phyloP scores from a whole-genome alignment of 2,797 vertebrate species.

The Eupleurogrammus muticus region DNA sequence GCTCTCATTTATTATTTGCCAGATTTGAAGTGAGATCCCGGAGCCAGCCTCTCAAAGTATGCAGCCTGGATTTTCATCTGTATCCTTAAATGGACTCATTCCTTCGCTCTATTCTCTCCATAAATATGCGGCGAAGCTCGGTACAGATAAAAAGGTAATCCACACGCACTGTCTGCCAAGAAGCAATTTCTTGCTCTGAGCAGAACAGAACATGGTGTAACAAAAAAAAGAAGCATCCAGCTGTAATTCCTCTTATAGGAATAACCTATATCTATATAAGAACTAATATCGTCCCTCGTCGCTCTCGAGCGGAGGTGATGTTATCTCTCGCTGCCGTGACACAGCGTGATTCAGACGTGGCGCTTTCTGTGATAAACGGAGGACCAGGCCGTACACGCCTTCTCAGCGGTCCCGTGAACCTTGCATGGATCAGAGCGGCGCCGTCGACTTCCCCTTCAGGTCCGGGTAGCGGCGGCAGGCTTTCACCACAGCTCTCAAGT shows the following conservation, averaged over 20 bases:
- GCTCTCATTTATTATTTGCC: constrained; percentile 24
- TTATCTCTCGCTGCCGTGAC: constrained; percentile 21
- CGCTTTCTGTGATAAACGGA: constrained; percentile 12
- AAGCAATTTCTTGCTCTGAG: constrained; percentile 65
- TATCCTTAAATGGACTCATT: constrained; percentile 74
- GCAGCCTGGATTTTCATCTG: constrained; percentile 50
- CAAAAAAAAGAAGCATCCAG: constrained; percentile 59
- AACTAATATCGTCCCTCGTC: constrained; percentile 14
- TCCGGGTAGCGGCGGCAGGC: constrained; percentile 46
- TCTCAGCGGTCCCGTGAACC: constrained; percentile 24
- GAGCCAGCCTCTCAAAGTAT: constrained; percentile 45
- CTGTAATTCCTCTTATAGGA: constrained; percentile 54
- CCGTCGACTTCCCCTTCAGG: constrained; percentile 24
- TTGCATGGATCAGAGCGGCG: constrained; percentile 19
- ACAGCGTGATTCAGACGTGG: background rate
- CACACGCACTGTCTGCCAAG: constrained; percentile 64
- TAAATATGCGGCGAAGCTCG: constrained; percentile 63
- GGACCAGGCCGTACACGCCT: background rate
- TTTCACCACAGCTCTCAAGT: constrained; percentile 55
- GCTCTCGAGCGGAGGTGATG: constrained; percentile 13
- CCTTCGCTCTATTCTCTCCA: constrained; percentile 49
- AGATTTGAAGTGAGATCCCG: constrained; percentile 32
- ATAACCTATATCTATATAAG: constrained; percentile 48
- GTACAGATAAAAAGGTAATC: constrained; percentile 77
- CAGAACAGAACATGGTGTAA: constrained; percentile 62